A percentile compares a stretch with the other conserved stretches of the same genome.
Evolutionary conservation across 2,113 vertebrate species (phyloP).

Genomic region (Vulpes vulpes): DNA sequence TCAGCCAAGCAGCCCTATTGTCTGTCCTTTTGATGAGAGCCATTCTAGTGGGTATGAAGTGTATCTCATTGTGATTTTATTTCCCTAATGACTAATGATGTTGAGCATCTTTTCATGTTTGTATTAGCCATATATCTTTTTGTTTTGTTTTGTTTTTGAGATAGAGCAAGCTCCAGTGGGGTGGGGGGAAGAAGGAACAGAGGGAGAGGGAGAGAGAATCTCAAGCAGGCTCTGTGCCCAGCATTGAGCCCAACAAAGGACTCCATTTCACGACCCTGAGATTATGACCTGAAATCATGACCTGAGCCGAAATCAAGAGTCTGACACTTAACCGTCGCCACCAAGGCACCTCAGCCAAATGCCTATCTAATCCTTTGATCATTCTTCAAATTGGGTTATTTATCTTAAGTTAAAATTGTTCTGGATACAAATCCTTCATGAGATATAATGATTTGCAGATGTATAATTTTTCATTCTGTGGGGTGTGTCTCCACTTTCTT

Average conservation of each 20-base stretch:
- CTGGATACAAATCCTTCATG: background rate
- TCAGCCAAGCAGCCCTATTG: background rate
- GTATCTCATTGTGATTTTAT: background rate
- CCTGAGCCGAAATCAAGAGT: background rate
- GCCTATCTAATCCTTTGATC: background rate
- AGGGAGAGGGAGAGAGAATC: background rate
- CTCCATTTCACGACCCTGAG: background rate
- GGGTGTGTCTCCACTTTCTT: background rate
- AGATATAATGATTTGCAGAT: background rate
- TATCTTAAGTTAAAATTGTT: background rate
- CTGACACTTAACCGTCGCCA: background rate
- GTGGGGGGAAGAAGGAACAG: background rate
- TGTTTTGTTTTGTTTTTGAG: background rate
- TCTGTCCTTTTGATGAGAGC: background rate
- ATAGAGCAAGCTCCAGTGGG: background rate
- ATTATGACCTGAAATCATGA: background rate
- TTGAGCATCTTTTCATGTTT: background rate
- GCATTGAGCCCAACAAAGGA: background rate
- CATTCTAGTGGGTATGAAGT: background rate
- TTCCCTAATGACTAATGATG: background rate
- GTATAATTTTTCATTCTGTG: background rate
- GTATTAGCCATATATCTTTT: background rate
- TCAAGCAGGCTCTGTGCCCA: background rate
- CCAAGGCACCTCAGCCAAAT: background rate
- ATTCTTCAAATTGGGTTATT: conserved; percentile 8